Evolutionary conservation across 2,888 invertebrate species (phyloP).

Genomic region (Caenorhabditis drosophilae): DNA sequence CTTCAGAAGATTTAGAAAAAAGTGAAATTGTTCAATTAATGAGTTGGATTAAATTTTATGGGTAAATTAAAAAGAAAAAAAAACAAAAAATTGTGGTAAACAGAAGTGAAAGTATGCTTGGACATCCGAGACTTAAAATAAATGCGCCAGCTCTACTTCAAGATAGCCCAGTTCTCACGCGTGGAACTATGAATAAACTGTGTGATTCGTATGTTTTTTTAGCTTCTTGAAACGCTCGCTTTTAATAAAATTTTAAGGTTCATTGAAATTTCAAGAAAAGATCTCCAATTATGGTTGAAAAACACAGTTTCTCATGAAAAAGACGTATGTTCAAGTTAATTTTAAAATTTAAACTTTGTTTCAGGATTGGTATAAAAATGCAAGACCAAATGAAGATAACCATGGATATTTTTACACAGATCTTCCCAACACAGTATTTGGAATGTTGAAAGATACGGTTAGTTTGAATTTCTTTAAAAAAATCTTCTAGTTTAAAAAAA

Average conservation of each 20-base stretch:
- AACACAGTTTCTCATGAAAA: constrained; percentile 89
- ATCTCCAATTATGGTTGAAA: constrained; percentile 86
- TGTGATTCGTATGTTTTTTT: constrained; percentile 73
- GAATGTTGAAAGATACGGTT: constrained; percentile 97
- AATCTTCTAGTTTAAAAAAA: too few relatives aligned
- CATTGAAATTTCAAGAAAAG: constrained; percentile 60
- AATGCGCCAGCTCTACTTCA: constrained; percentile 75
- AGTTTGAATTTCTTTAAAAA: constrained; percentile 39
- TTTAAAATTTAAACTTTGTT: constrained; percentile 10
- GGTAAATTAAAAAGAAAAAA: too few relatives aligned
- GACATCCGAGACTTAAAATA: constrained; percentile 80
- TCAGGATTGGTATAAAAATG: constrained; percentile 83
- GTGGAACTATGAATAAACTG: constrained; percentile 79
- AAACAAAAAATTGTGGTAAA: constrained; percentile 3
- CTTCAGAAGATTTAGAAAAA: constrained; percentile 86
- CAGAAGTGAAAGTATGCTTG: constrained; percentile 83
- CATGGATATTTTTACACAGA: constrained; percentile 87
- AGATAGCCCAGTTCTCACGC: constrained; percentile 79
- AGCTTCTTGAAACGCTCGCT: not conserved
- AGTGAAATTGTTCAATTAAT: constrained; percentile 94
- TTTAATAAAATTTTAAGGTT: constrained; percentile 48
- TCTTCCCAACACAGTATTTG: constrained; percentile 92
- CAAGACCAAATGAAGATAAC: constrained; percentile 79
- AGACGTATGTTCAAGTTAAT: constrained; percentile 71
- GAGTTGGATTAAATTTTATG: constrained; percentile 90